Evolutionary conservation across 2,113 vertebrate species (phyloP), one percentile per base, ranked within the genome.

Genomic region (Himantopus leucocephalus): DNA sequence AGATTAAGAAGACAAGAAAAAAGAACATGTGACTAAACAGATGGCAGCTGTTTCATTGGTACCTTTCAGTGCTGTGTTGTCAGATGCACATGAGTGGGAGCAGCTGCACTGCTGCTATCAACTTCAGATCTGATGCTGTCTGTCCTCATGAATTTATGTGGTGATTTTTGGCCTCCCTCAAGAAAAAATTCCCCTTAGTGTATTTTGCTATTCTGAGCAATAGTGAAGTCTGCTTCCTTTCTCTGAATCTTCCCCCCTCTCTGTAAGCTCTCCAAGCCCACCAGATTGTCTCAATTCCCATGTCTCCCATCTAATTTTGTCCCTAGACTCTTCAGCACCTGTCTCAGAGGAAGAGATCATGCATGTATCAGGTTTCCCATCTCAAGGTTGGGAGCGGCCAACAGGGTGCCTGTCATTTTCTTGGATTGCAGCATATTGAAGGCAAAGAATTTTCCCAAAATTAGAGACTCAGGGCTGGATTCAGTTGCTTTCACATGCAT

Each of bases 331-430:
- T 80, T 81, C 13, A 32, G 55, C 17, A 82, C 4, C 17, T 63
- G 7, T 68, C 39, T 68, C 32, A 85, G n/a, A 48, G 22, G 32
- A 72, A 67, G 30, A 53, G 2, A 14, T 20, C 21, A 13, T 62
- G 9, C 6, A 37, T 0, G 0, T 48, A 17, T 47, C 37, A 32
- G 4, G 13, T 58, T 80, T 24, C 5, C 15, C 14, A n/a, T 41
- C n/a, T 58, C 55, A 81, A 63, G 30, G 10, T 24, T 77, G 34
- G 27, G 37, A 74, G 37, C 24, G 55, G 41, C 0, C 27, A 8
- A 41, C 18, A 66, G 8, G 2, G 8, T n/a, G 2, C 11, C 39
- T 59, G 21, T 35, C 10, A 58, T 84, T 92, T 84, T 62, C 41
- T 67, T 77, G 39, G 29, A 59, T 3, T 58, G 21, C 5, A 73